Conservation (phyloP, 1,140 invertebrate species). For the Cotesia chilonis region DNA sequence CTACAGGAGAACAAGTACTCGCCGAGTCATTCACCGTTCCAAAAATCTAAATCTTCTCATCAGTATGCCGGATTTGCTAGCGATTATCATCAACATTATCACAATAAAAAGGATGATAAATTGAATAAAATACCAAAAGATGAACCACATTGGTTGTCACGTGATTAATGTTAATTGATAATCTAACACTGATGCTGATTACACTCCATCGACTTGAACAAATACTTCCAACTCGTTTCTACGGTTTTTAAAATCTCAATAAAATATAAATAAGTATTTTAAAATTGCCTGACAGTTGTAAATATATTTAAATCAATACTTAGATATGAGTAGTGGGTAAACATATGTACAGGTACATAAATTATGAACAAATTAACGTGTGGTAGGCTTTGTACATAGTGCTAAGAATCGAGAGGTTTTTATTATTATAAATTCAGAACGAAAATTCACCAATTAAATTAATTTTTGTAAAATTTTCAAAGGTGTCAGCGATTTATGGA, state of each 20-base stretch:
- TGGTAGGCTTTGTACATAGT: conserved; percentile 20
- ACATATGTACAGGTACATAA: conserved; percentile 50
- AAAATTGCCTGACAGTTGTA: conserved; percentile 58
- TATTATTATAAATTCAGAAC: too few species aligned
- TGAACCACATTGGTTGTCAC: conserved; percentile 42
- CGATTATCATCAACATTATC: conserved; percentile 54
- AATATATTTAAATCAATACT: conserved; percentile 47
- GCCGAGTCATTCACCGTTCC: conserved; percentile 54
- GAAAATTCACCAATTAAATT: too few species aligned
- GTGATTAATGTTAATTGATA: too few species aligned
- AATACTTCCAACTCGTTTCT: conserved; percentile 11
- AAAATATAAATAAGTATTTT: conserved; percentile 55
- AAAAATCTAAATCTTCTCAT: conserved; percentile 51
- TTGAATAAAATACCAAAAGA: conserved; percentile 52
- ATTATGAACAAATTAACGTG: conserved; percentile 45
- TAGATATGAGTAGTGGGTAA: conserved; percentile 33
- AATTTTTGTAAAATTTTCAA: too few species aligned
- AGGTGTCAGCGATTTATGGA: too few species aligned
- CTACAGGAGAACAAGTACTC: conserved; percentile 56
- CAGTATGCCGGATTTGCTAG: conserved; percentile 52
- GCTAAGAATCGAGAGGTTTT: background rate
- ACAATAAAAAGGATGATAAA: conserved; percentile 58
- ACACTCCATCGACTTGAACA: too few species aligned
- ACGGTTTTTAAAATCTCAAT: conserved; percentile 25
- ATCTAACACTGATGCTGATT: too few species aligned